phyloP scores from a whole-genome alignment of 2,888 invertebrate genomes.

The Melinopterus prodromus region DNA sequence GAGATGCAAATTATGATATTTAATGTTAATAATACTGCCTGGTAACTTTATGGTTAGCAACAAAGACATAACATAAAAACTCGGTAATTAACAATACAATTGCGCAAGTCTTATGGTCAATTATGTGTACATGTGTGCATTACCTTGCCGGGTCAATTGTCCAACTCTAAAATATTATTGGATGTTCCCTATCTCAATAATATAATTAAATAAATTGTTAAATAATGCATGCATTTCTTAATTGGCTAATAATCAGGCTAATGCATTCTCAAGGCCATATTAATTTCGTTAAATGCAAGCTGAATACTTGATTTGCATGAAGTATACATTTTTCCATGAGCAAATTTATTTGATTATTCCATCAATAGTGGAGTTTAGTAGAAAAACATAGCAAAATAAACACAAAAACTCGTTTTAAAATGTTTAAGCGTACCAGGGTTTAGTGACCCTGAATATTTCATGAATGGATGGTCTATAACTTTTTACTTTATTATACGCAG shows the following conservation, averaged over 20 bases:
- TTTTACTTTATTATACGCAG: too few relatives aligned
- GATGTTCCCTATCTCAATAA: background rate
- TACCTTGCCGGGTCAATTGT: background rate
- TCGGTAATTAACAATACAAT: background rate
- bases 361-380: background rate
- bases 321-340: background rate
- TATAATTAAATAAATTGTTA: background rate
- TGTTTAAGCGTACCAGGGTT: too few relatives aligned
- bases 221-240: conserved; percentile 4
- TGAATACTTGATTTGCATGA: background rate
- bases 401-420: background rate
- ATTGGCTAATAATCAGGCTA: conserved; percentile 4
- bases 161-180: background rate
- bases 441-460: too few relatives aligned
- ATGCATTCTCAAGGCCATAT: background rate
- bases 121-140: too few relatives aligned
- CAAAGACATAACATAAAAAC: background rate
- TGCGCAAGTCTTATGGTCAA: too few relatives aligned
- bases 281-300: background rate
- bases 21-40: background rate
- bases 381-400: background rate
- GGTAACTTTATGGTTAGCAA: too few relatives aligned
- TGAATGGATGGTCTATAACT: too few relatives aligned
- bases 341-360: background rate
- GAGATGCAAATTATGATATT: background rate